phyloP scores from a whole-genome alignment of 2,113 vertebrate species.

The Canis aureus region DNA sequence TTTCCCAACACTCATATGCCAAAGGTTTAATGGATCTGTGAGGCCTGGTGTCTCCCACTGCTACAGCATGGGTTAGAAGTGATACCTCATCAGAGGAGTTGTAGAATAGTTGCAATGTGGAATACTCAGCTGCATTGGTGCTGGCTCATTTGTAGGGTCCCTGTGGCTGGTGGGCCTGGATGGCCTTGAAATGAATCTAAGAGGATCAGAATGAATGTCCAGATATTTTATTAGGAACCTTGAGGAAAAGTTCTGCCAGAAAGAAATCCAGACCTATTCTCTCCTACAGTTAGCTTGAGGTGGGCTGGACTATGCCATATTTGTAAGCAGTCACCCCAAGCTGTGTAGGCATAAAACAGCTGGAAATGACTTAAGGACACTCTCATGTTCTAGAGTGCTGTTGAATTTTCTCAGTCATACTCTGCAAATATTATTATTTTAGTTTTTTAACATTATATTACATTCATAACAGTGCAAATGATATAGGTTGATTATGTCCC shows the following conservation, averaged over 20 bases:
- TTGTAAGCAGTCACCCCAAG: not conserved
- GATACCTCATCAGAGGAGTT: not conserved
- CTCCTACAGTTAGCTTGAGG: not conserved
- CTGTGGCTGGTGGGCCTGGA: not conserved
- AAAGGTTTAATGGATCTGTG: not conserved
- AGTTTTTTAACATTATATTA: not conserved
- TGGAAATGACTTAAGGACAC: not conserved
- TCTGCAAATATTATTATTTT: not conserved
- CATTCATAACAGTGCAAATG: not conserved
- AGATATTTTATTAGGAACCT: not conserved
- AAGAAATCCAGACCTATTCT: not conserved
- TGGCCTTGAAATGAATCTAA: not conserved
- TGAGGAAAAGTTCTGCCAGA: not conserved
- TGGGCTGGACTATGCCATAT: not conserved
- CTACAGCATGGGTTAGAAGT: not conserved
- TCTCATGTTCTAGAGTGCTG: not conserved
- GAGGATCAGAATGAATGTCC: not conserved
- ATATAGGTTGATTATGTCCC: not conserved
- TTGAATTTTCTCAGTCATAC: not conserved
- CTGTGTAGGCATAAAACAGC: not conserved
- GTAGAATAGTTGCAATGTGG: not conserved
- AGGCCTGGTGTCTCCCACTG: not conserved
- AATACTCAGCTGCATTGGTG: not conserved
- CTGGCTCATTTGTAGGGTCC: not conserved
- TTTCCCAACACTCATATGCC: not conserved